Evolutionary conservation across 2,888 invertebrate species (phyloP), one percentile per base, ranked within the genome.

Genomic region (Cataglyphis cursor): DNA sequence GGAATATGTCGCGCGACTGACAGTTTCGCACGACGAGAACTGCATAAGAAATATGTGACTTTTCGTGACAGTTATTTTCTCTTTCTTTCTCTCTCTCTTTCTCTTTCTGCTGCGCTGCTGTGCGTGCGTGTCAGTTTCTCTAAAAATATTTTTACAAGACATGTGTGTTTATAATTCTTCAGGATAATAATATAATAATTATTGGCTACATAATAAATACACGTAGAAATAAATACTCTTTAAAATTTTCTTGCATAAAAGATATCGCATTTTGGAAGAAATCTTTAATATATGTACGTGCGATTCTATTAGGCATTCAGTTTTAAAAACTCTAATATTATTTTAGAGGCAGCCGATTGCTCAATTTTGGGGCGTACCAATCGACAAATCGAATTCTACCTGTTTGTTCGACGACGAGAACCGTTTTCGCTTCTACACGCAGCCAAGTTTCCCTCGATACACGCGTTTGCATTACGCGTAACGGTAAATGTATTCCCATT

Each of bases 341-440:
- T 21, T 70, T 35, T 64, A 51, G 44, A 70, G 15, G 0, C 75
- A 72, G 82, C 41, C 84, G 87, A 81, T 85, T 85, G 87, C 89
- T 90, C 89, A 83, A 90, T 90, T 90, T 87, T 85, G 87, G 81
- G 82, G 64, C 80, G 85, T 66, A 73, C 88, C 82, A 88, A 88
- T 90, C 85, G 90, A 84, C 89, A 91, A 90, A 91, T 90, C 91
- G 90, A 90, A 90, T 90, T 88, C 88, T 82, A 75, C 68, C 85
- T 90, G 90, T 90, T 90, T 90, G 91, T 83, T 85, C 90, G 80
- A 64, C 76, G 80, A 64, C 81, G 81, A 80, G 83, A 68, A 35
- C 28, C 80, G 48, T 82, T 41, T 62, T 57, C n/a, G 75, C 65
- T 72, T 89, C 78, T 74, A 44, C 87, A 85, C 85, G 64, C 54